Percentiles rank a stretch among this genome's conserved stretches.
Conservation (phyloP, 1,140 invertebrate species). For the Drosophila biarmipes region DNA sequence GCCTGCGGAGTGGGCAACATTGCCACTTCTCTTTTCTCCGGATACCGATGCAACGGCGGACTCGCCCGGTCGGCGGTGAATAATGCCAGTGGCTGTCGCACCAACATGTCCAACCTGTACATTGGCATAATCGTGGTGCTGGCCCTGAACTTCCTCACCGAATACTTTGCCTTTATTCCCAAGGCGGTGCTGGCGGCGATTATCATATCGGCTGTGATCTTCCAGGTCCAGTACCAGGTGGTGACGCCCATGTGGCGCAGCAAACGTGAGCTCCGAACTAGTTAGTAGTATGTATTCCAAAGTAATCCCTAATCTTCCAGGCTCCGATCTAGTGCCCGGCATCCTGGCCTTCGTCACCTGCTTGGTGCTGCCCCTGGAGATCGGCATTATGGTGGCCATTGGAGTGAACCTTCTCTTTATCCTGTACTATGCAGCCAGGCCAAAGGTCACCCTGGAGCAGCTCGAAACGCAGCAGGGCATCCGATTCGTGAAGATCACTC, state of each 20-base stretch:
- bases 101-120: conserved; percentile 92
- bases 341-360: conserved; percentile 94
- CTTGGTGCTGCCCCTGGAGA: conserved; percentile 92
- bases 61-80: conserved; percentile 94
- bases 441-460: conserved; percentile 92
- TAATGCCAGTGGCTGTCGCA: conserved; percentile 94
- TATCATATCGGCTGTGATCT: conserved; percentile 93
- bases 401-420: conserved; percentile 94
- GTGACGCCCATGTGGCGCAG: conserved; percentile 92
- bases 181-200: conserved; percentile 91
- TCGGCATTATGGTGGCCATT: conserved; percentile 95
- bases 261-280: conserved; percentile 86
- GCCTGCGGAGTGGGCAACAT: conserved; percentile 93
- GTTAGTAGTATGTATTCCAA: not conserved
- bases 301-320: conserved; percentile 84
- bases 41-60: conserved; percentile 94
- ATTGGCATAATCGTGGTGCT: conserved; percentile 90
- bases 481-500: conserved; percentile 92
- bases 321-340: conserved; percentile 93
- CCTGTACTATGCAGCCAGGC: conserved; percentile 94
- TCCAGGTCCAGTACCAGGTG: conserved; percentile 93
- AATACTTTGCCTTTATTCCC: conserved; percentile 93
- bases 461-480: conserved; percentile 87
- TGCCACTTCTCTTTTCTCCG: conserved; percentile 93
- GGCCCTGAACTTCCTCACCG: conserved; percentile 90